These are phyloP conservation scores for Cotesia congregata DNA, from an alignment of 2,888 invertebrate genomes.

Conservation along the genomic window DNA sequence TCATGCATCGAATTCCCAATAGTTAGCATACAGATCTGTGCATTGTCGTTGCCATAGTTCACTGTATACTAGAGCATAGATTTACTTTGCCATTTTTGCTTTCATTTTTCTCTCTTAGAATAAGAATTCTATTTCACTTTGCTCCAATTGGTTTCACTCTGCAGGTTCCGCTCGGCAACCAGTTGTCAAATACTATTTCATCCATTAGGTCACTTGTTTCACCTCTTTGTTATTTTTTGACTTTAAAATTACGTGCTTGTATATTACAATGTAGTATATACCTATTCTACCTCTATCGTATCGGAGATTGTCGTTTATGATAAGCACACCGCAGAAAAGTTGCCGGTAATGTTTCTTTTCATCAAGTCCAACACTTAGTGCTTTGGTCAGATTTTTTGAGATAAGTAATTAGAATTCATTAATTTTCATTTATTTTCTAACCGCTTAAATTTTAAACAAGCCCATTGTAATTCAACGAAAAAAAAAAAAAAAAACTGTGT, in stretches of 20 bases:
- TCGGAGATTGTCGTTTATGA: slow-evolving; percentile 38
- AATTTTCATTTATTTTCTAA: not conserved
- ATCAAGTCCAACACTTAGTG: slow-evolving; percentile 33
- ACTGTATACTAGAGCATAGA: not conserved
- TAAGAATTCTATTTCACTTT: not conserved
- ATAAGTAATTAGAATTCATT: not conserved
- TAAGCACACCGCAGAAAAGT: slow-evolving; percentile 17
- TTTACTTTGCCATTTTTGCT: not conserved
- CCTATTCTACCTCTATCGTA: slow-evolving; percentile 21
- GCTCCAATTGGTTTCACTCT: slow-evolving; percentile 55
- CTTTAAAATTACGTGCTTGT: not conserved
- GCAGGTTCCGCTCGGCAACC: slow-evolving; percentile 33
- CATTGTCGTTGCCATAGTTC: slow-evolving; percentile 43
- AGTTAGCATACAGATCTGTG: slow-evolving; percentile 42
- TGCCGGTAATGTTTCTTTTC: slow-evolving; percentile 19
- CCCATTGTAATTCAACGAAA: not conserved
- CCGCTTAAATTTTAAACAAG: not conserved
- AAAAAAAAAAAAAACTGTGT: not conserved
- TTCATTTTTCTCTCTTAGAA: not conserved
- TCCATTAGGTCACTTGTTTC: slow-evolving; percentile 53
- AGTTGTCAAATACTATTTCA: slow-evolving; percentile 47
- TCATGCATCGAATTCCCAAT: slow-evolving; percentile 16
- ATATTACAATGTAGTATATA: slow-evolving; percentile 40
- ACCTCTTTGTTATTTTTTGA: slow-evolving; percentile 48
- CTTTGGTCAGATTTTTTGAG: slow-evolving; percentile 37